Evolutionary conservation across 2,888 invertebrate species (phyloP).

Genomic region (Stramonita haemastoma): DNA sequence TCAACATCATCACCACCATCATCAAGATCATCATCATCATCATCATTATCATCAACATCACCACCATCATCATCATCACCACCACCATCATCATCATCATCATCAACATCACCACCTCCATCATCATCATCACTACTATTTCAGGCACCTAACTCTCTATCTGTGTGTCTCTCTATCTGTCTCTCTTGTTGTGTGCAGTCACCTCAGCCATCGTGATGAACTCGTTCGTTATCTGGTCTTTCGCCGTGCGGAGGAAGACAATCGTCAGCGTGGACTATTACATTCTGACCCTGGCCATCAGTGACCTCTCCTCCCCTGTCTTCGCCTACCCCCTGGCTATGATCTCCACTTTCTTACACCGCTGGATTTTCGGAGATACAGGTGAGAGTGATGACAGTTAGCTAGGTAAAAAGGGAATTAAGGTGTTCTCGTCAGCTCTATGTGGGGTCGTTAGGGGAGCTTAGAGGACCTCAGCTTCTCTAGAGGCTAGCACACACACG

Average conservation of each 20-base stretch:
- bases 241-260: constrained; percentile 31
- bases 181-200: constrained; percentile 17
- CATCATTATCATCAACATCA: too few relatives aligned
- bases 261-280: constrained; percentile 31
- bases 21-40: too few relatives aligned
- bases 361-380: constrained; percentile 36
- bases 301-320: constrained; percentile 31
- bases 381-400: constrained; percentile 8
- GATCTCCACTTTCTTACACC: constrained; percentile 25
- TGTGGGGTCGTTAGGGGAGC: too few relatives aligned
- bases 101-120: too few relatives aligned
- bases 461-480: too few relatives aligned
- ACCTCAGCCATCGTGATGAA: constrained; percentile 25
- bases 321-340: constrained; percentile 35
- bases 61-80: too few relatives aligned
- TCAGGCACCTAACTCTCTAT: too few relatives aligned
- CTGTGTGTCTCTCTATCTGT: neutral
- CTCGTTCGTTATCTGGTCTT: constrained; percentile 40
- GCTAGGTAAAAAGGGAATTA: too few relatives aligned
- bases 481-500: neutral
- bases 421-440: too few relatives aligned
- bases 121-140: too few relatives aligned
- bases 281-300: constrained; percentile 39
- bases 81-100: too few relatives aligned
- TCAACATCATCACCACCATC: too few relatives aligned